Evolutionary conservation across 2,797 vertebrate species (phyloP), one percentile per base, ranked within the genome.

Genomic region (Cirrhinus mrigala): DNA sequence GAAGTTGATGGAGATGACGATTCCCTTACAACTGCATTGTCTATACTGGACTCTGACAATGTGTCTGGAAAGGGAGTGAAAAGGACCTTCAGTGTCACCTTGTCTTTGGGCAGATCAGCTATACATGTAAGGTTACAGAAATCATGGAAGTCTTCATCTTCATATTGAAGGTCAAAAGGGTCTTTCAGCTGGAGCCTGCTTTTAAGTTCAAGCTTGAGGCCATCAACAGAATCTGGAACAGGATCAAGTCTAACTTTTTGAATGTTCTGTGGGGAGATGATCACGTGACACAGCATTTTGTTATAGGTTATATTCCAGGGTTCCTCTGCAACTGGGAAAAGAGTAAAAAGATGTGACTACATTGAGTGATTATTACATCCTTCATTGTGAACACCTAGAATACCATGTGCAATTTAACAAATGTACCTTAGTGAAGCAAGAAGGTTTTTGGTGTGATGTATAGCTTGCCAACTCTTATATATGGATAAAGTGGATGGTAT

Each of bases 121-220:
- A 71, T 10, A 73, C 7, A n/a, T 56, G 80, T 44, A 71, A 82
- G 80, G 64, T 48, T 66, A 62, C 37, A 81, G 12, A 81, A 80
- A 18, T 80, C 58, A 46, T 80, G 37, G 56, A 80, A 80, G n/a
- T 66, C 60, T 68, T 79, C 29, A 79, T 79, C 54, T 64, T 80
- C 58, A 80, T 48, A 80, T 16, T 50, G 78, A 80, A 80, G 37
- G 27, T 80, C 56, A 80, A 80, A 80, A 52, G 5, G n/a, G 12
- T 66, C 33, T 66, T 80, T 27, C 3, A 58, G 22, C 78, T 64
- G 78, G 10, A 81, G 60, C n/a, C 3, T 68, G 24, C 12, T 68
- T 33, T 81, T 68, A 12, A 60, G n/a, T 24, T 24, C 56, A 24
- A 24, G 56, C n/a, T 24, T 46, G 7, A 81, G 79, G 60, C n/a